Conservation (phyloP, 1,140 invertebrate genomes). For the Neuroterus valhalla region DNA sequence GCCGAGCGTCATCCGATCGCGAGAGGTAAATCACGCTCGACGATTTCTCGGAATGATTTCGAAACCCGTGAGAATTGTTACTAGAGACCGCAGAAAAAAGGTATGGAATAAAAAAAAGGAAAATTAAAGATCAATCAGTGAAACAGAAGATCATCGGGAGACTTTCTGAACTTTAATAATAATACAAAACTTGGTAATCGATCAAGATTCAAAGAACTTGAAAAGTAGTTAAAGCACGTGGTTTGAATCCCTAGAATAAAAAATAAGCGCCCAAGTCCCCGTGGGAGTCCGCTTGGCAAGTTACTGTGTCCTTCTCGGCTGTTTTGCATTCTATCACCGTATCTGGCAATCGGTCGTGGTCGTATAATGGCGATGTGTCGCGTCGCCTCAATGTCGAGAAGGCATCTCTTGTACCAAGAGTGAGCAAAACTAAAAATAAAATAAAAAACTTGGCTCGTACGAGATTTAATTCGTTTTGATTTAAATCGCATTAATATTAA, state of each 20-base stretch:
- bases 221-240: conserved; percentile 42
- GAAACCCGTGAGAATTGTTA: conserved; percentile 22
- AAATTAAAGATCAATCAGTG: not conserved
- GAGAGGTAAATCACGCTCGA: conserved; percentile 7
- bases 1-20: conserved; percentile 19
- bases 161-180: not conserved
- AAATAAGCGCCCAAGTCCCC: conserved; percentile 39
- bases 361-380: conserved; percentile 52
- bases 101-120: not conserved
- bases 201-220: conserved; percentile 22
- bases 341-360: conserved; percentile 46
- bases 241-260: conserved; percentile 37
- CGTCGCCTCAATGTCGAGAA: conserved; percentile 49
- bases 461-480: conserved; percentile 29
- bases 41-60: conserved; percentile 21
- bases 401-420: conserved; percentile 11
- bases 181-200: not conserved
- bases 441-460: not conserved
- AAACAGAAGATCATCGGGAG: not conserved
- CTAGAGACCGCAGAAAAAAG: not conserved
- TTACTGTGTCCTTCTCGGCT: conserved; percentile 40
- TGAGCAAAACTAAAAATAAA: conserved; percentile 24
- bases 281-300: conserved; percentile 47
- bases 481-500: conserved; percentile 30
- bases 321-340: conserved; percentile 50